Base-by-base conservation (phyloP, 1,140 invertebrate genomes). In the Cherax quadricarinatus region DNA sequence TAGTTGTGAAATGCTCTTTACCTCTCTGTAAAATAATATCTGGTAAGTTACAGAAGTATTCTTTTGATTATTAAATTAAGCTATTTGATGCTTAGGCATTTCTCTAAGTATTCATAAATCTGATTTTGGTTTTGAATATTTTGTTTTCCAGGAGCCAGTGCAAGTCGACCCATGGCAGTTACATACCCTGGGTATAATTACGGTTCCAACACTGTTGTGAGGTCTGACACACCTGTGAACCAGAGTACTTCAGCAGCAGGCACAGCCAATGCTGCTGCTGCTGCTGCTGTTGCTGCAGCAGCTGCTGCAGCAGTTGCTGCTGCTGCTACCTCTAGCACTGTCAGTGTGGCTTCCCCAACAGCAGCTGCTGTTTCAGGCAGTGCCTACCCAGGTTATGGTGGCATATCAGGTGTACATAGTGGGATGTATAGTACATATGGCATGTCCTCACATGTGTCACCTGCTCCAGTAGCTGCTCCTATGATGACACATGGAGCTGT, bases 141-240 rank as follows among this genome's bases (percentile, higher is more conserved):
- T 81, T 86, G 73, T 85, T 66, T 91, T 91, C n/a, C 89, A 91
- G 89, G 89, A 86, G 84, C 73, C 57, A 86, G 75, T 86, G 84
- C 84, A 66, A 86, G 89, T 30, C 83, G 89, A 24, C 89, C 70
- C 60, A 86, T 91, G 83, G 82, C 89, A 81, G 89, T 91, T 41
- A 91, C 89, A 41, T 91, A 91, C 84, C 89, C 89, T 21, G 89
- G 89, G 51, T 91, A 91, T 86, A 91, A 91, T 66, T 91, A 91
- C 80, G 89, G 89, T 73, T 87, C 89, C 75, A 91, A 80, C 85
- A 91, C 66, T 66, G 75, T 91, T 73, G 89, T 91, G 48, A 84
- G 89, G 51, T 73, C 62, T 51, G 89, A 79, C 9, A 86, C 89
- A 66, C 60, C 83, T 41, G 89, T 91, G 18, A 91, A 84, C 62